Evolutionary conservation across 2,113 vertebrate species (phyloP).

Genomic region (Hypanus sabinus): DNA sequence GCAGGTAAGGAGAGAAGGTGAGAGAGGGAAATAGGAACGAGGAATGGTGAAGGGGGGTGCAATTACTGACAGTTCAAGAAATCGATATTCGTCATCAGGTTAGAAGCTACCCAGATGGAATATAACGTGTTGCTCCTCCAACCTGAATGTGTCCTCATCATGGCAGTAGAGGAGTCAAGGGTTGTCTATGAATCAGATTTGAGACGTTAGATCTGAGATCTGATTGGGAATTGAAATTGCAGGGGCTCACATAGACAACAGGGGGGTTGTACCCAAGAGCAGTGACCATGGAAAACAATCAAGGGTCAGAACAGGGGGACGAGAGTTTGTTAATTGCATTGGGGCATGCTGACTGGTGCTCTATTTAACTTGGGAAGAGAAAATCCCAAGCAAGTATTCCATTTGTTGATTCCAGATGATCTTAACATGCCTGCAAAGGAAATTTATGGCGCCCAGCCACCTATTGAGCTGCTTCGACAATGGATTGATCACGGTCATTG

Average conservation of each 20-base stretch:
- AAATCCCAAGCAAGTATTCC: neutral
- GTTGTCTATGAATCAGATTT: neutral
- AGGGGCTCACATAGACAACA: neutral
- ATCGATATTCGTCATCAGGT: too few species aligned
- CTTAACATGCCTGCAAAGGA: constrained; percentile 93
- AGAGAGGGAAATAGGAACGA: too few species aligned
- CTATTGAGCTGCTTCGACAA: constrained; percentile 80
- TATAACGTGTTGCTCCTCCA: too few species aligned
- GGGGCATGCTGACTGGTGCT: neutral
- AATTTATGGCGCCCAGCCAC: constrained; percentile 82
- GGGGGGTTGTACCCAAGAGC: neutral
- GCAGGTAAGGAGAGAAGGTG: too few species aligned
- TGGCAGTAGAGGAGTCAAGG: too few species aligned
- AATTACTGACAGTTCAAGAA: too few species aligned
- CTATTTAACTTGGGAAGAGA: constrained; percentile 27
- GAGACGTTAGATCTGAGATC: neutral
- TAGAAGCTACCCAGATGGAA: too few species aligned
- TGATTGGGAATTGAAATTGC: neutral
- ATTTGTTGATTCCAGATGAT: constrained; percentile 64
- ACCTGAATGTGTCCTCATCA: too few species aligned
- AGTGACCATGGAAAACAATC: neutral
- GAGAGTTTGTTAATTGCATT: neutral
- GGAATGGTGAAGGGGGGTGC: too few species aligned
- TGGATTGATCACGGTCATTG: constrained; percentile 83
- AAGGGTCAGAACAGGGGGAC: neutral